Conservation (phyloP, 2,888 invertebrate species). For the Ormia ochracea region DNA sequence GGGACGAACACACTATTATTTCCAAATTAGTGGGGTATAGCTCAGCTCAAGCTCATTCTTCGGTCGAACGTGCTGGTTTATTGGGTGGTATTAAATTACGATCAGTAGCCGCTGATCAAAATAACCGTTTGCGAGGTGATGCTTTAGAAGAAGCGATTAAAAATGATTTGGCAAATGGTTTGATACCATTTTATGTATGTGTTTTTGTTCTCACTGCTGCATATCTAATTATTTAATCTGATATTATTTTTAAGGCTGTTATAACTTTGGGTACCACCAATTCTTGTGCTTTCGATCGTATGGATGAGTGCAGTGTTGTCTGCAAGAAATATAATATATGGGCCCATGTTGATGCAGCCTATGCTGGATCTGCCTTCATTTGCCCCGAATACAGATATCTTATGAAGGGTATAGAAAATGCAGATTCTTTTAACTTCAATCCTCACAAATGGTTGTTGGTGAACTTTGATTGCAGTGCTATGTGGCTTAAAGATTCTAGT, state of each 20-base stretch:
- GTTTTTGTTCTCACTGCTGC: no score
- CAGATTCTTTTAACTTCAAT: constrained; percentile 98
- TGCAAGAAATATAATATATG: constrained; percentile 87
- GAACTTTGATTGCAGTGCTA: constrained; percentile 99
- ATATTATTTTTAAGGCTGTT: constrained; percentile 80
- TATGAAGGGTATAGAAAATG: constrained; percentile 91
- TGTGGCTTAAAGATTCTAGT: constrained; percentile 95
- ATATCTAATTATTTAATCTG: background rate
- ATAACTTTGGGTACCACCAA: constrained; percentile 96
- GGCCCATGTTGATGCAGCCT: constrained; percentile 98
- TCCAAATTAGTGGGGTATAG: constrained; percentile 91
- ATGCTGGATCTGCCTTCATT: constrained; percentile 96
- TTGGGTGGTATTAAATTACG: constrained; percentile 90
- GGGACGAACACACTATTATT: constrained; percentile 85
- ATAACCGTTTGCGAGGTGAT: constrained; percentile 85
- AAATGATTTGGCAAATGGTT: constrained; percentile 90
- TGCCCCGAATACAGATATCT: constrained; percentile 96
- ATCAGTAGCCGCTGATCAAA: constrained; percentile 83
- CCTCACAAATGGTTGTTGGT: constrained; percentile 99
- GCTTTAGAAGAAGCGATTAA: constrained; percentile 86
- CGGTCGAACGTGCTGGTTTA: constrained; percentile 94
- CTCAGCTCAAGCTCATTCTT: constrained; percentile 94
- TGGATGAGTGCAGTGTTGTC: constrained; percentile 94
- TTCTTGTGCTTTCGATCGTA: constrained; percentile 94
- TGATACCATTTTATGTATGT: constrained; percentile 97